Base-by-base conservation (phyloP, 2,888 invertebrate genomes). In the Oscheius sp. region DNA sequence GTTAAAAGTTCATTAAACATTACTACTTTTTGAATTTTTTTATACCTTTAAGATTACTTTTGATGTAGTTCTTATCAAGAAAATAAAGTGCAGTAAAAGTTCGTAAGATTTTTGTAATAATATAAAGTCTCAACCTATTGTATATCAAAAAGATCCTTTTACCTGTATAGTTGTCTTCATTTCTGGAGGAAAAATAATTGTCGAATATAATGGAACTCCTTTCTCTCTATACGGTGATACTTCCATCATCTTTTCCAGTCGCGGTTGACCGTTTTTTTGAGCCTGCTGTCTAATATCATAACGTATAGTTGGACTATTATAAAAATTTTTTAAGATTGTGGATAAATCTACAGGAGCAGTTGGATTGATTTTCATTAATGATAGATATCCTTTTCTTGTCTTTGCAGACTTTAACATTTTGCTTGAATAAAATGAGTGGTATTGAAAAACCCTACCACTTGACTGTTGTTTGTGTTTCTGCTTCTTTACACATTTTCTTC, bases 201-300 rank as follows among this genome's bases (percentile, higher is more conserved):
- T 61, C 30, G 61, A 61, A 24, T 61, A 61, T 12, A 61, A 30
- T 12, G 61, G 45, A 24, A 61, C n/a, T 0, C 61, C 61, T 4
- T 22, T 44, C 5, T 61, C 61, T 30, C 44, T 44, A 26, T 61
- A 61, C n/a, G 61, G 61, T 9, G 44, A 44, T 9, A 61, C 9
- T 17, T 26, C 44, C 45, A 61, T 45, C 32, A 61, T 45, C 32
- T 61, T 12, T 17, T 61, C 47, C 20, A 54, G 20, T 14, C 24
- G 32, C 9, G n/a, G 17, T 54, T 54, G 41, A 41, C 14, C n/a
- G 14, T 41, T 41, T 20, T 12, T 41, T n/a, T n/a, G n/a, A n/a
- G 22, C 44, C 54, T 51, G 9, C 14, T 33, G 22, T 30, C 17
- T 24, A 24, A 33, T 12, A n/a, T 51, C 54, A 9, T 20, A 4